These are phyloP conservation scores for Drosophila lacteicornis DNA, from an alignment of 1,140 invertebrate genomes.

Conservation along the genomic window DNA sequence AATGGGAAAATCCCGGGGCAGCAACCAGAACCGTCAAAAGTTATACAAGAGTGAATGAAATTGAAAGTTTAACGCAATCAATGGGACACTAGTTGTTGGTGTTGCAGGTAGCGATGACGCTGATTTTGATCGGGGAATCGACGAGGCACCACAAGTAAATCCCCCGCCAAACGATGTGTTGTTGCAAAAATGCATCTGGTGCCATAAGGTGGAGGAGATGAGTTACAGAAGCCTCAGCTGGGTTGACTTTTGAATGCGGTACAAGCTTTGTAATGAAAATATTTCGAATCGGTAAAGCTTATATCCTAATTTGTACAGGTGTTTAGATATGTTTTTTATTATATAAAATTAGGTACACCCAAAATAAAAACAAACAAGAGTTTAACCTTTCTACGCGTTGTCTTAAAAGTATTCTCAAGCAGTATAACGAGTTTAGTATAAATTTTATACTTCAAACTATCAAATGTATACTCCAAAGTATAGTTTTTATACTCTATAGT, in stretches of 20 bases:
- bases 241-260: neutral
- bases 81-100: conserved; percentile 44
- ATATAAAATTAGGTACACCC: too few relatives aligned
- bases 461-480: too few relatives aligned
- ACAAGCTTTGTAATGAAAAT: neutral
- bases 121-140: conserved; percentile 50
- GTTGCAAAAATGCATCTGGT: conserved; percentile 36
- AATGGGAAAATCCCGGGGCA: conserved; percentile 63
- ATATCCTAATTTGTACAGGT: too few relatives aligned
- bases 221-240: neutral
- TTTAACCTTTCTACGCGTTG: too few relatives aligned
- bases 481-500: too few relatives aligned
- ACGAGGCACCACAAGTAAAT: conserved; percentile 15
- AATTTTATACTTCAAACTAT: too few relatives aligned
- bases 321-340: too few relatives aligned
- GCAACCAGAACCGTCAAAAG: conserved; percentile 20
- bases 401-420: too few relatives aligned
- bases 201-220: conserved; percentile 15
- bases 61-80: conserved; percentile 69
- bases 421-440: too few relatives aligned
- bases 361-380: too few relatives aligned
- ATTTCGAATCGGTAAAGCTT: too few relatives aligned
- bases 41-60: conserved; percentile 66
- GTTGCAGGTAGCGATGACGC: conserved; percentile 43
- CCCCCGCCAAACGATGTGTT: conserved; percentile 17